Evolutionary conservation across 2,113 vertebrate genomes (phyloP), one percentile per base, ranked within the genome.

Genomic region (Pelmatolapia mariae): DNA sequence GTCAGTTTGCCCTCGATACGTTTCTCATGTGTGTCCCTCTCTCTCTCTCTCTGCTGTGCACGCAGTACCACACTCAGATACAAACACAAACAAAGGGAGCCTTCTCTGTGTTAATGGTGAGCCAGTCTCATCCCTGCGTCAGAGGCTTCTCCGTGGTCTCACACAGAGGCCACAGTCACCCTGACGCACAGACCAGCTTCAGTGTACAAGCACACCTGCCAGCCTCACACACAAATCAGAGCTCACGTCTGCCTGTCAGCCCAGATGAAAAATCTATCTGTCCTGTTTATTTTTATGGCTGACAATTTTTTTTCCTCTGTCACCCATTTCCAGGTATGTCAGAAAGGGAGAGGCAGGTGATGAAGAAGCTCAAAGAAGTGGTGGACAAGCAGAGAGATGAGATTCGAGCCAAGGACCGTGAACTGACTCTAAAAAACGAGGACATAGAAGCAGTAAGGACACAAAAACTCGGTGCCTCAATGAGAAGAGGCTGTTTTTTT

Each of bases 301-400:
- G 26, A 78, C 16, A 31, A 6, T 4, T 78, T 6, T 50, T 7
- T 9, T 29, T 5, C 33, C 53, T 8, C 59, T 45, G 40, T 50
- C 12, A 86, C 40, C 54, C 18, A 8, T 47, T 52, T 9, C 31
- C 95, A 99, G 98, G 98, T 80, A 99, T 99, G 98, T 98, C 98
- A 0, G 98, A 99, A 93, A 96, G 98, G 43, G 98, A 99, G 91
- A 95, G 98, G 63, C 98, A 99, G 95, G 98, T 99, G 96, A 99
- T 99, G 99, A 99, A 98, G 96, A 99, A 98, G 95, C 96, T 99
- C 18, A 99, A 99, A 90, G 99, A 99, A 89, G 98, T 99, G 83
- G 98, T 99, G 80, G 98, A 99, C 96, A 99, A 98, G 86, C 99
- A 99, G 92, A 96, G 99, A 3, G 99, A 99, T 29, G 99, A 99